A percentile compares a stretch with the other conserved stretches of the same genome.
These are phyloP conservation scores for Probosciger aterrimus DNA, from an alignment of 2,113 vertebrate species.

Conservation along the genomic window DNA sequence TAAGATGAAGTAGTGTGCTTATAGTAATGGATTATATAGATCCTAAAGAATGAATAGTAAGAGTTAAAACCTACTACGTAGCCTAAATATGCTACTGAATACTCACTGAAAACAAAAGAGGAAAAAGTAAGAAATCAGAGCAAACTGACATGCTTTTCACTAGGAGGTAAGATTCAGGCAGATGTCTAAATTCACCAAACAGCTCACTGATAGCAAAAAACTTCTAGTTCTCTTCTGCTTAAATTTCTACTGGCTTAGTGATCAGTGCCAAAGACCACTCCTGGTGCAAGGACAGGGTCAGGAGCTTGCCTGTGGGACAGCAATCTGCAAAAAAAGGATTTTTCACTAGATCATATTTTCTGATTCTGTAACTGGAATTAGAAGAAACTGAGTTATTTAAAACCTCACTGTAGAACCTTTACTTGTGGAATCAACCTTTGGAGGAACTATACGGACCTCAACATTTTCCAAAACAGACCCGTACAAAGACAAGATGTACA, in stretches of 20 bases:
- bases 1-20: not conserved
- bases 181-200: not conserved
- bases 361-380: not conserved
- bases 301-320: not conserved
- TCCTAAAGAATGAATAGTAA: not conserved
- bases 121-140: not conserved
- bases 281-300: not conserved
- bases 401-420: not conserved
- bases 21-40: not conserved
- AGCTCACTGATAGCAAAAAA: not conserved
- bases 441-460: not conserved
- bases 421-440: not conserved
- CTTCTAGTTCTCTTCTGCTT: not conserved
- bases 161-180: not conserved
- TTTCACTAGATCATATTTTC: not conserved
- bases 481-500: not conserved
- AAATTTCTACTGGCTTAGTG: not conserved
- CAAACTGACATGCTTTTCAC: not conserved
- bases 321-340: not conserved
- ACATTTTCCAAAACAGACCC: not conserved
- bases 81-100: not conserved
- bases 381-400: not conserved
- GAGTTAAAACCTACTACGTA: not conserved
- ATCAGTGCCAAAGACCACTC: not conserved
- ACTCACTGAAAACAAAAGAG: not conserved